These are phyloP conservation scores for Hyppa rectilinea DNA, from an alignment of 2,888 invertebrate species.

Conservation along the genomic window DNA sequence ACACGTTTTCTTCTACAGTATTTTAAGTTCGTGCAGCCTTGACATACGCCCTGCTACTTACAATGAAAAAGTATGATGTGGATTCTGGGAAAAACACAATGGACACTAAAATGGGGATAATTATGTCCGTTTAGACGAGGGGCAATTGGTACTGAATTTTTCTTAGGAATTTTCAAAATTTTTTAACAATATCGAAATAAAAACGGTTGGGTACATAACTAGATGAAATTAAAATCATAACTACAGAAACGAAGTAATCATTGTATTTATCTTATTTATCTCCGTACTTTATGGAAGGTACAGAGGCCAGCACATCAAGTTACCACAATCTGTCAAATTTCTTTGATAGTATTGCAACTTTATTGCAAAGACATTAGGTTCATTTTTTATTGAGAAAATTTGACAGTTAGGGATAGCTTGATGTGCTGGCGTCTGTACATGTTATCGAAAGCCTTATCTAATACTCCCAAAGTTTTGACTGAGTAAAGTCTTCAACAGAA, in stretches of 20 bases:
- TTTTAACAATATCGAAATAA: background rate
- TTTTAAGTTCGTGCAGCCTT: conserved; percentile 42
- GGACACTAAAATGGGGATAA: conserved; percentile 15
- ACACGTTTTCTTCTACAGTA: conserved; percentile 45
- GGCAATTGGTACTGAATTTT: background rate
- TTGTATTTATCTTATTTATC: too few relatives aligned
- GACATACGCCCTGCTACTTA: conserved; percentile 10
- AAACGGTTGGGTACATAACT: too few relatives aligned
- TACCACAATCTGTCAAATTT: too few relatives aligned
- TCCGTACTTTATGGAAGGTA: too few relatives aligned
- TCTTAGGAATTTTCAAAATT: background rate
- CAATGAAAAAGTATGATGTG: conserved; percentile 12
- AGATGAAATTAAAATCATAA: background rate
- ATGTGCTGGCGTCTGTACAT: too few relatives aligned
- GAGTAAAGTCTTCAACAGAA: background rate
- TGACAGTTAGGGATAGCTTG: too few relatives aligned
- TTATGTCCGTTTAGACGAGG: conserved; percentile 13
- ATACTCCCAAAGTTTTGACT: background rate
- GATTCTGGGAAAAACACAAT: conserved; percentile 29
- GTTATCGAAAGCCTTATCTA: background rate
- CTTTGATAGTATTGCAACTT: too few relatives aligned
- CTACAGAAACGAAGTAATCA: background rate
- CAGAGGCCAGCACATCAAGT: too few relatives aligned
- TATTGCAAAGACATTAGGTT: too few relatives aligned
- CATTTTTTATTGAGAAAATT: too few relatives aligned